Evolutionary conservation across 2,797 vertebrate species (phyloP).

Genomic region (Aulostomus chinensis): DNA sequence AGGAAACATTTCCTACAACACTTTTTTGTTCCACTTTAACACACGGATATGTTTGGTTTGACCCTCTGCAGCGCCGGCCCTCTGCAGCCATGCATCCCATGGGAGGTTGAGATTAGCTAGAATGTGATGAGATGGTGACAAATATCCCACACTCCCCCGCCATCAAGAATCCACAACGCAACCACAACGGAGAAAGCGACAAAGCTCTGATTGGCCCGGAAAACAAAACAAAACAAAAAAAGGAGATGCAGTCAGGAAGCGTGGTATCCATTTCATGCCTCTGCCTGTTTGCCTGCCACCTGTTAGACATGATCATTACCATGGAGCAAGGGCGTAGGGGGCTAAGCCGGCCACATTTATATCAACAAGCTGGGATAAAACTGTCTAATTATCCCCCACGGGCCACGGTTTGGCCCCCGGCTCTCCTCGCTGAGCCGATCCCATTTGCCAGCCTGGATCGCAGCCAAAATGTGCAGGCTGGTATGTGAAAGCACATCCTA

Average conservation of each 20-base stretch:
- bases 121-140: conserved; percentile 80
- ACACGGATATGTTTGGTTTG: conserved; percentile 52
- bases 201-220: conserved; percentile 51
- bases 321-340: conserved; percentile 80
- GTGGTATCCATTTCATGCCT: conserved; percentile 90
- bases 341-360: conserved; percentile 95
- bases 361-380: conserved; percentile 96
- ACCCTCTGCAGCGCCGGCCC: conserved; percentile 34
- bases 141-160: conserved; percentile 69
- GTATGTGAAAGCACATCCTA: conserved; percentile 87
- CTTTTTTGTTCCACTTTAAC: conserved; percentile 54
- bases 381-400: conserved; percentile 95
- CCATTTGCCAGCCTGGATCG: conserved; percentile 84
- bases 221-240: conserved; percentile 75
- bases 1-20: conserved; percentile 23
- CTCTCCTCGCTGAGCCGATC: conserved; percentile 79
- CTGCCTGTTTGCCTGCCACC: conserved; percentile 92
- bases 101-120: conserved; percentile 71
- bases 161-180: conserved; percentile 47
- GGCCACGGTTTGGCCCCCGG: conserved; percentile 81
- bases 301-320: conserved; percentile 95
- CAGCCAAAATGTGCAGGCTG: conserved; percentile 86
- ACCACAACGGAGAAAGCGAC: conserved; percentile 37
- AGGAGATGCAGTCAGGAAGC: conserved; percentile 84
- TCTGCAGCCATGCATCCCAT: conserved; percentile 36